These are phyloP conservation scores for Tachina fera DNA, from an alignment of 2,888 invertebrate genomes.

Conservation along the genomic window DNA sequence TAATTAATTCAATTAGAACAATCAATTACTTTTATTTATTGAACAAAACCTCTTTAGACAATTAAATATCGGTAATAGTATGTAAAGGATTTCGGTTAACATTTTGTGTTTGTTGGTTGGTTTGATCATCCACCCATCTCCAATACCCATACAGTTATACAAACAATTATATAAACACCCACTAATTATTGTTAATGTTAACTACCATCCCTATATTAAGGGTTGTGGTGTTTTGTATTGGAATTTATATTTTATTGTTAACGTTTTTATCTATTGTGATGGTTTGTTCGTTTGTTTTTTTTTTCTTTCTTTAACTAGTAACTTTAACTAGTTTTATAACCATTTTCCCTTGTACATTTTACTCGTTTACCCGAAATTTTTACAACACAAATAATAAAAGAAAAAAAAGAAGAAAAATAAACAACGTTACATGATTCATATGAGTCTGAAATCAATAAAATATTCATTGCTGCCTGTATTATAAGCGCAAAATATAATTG, in stretches of 20 bases:
- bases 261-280: conserved; percentile 47
- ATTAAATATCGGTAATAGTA: conserved; percentile 30
- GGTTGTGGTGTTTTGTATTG: conserved; percentile 60
- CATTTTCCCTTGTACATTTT: conserved; percentile 33
- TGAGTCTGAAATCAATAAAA: conserved; percentile 31
- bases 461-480: conserved; percentile 67
- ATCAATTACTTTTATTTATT: conserved; percentile 35
- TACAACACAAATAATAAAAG: not conserved
- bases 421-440: conserved; percentile 16
- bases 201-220: conserved; percentile 47
- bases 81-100: conserved; percentile 51
- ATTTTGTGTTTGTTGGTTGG: conserved; percentile 51
- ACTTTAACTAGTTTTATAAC: conserved; percentile 33
- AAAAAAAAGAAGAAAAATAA: conserved; percentile 6
- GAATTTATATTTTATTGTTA: conserved; percentile 31
- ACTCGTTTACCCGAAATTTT: conserved; percentile 42
- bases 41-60: not conserved
- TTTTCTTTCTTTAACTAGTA: conserved; percentile 39
- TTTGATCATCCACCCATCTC: conserved; percentile 37
- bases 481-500: conserved; percentile 68
- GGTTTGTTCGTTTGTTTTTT: conserved; percentile 33
- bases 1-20: conserved; percentile 12
- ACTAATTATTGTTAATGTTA: conserved; percentile 50
- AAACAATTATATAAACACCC: conserved; percentile 42
- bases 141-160: conserved; percentile 46